Evolutionary conservation across 2,888 invertebrate species (phyloP), one percentile per base, ranked within the genome.

Genomic region (Glomeris marginata): DNA sequence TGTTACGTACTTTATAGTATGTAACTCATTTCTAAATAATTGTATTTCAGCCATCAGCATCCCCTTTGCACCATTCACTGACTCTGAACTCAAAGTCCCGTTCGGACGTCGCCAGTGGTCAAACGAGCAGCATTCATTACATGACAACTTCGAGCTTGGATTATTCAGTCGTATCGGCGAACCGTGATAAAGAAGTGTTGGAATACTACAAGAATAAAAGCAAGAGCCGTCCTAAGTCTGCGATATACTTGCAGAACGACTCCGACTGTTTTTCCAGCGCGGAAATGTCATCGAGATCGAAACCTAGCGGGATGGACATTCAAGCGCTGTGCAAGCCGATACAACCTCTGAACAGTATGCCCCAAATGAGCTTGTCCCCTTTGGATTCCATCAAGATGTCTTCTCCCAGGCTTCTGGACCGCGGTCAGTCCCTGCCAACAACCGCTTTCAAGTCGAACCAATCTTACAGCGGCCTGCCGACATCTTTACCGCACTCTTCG

Each of bases 171-270:
- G 72, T 72, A 55, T 73, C 74, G 2, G 68, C 67, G 11, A 68
- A 68, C 45, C 62, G 64, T 47, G 58, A 59, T 42, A 60, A 59
- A 46, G 58, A 61, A 42, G 58, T 59, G 43, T 67, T 76, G 41
- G 78, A 77, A 55, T 78, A 73, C 58, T 72, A 73, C 53, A 64
- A 66, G 34, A 64, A 69, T 58, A 68, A 72, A 61, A 68, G 69
- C 56, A 74, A 60, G 37, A 47, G 54, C 5, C 47, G 57, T 4
- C 57, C 58, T 2, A 53, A 52, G 34, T 56, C 58, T 5, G 56
- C 58, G 10, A 48, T 53, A 44, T 61, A 59, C 48, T 58, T 59
- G 10, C 68, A 59, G 47, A 78, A 77, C 41, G 51, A 53, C 35
- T 45, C 42, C 15, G 51, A 48, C 16, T 20, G 47, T 28, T 50